Base-by-base conservation (phyloP, 1,140 invertebrate genomes). In the Charaxes varanes region DNA sequence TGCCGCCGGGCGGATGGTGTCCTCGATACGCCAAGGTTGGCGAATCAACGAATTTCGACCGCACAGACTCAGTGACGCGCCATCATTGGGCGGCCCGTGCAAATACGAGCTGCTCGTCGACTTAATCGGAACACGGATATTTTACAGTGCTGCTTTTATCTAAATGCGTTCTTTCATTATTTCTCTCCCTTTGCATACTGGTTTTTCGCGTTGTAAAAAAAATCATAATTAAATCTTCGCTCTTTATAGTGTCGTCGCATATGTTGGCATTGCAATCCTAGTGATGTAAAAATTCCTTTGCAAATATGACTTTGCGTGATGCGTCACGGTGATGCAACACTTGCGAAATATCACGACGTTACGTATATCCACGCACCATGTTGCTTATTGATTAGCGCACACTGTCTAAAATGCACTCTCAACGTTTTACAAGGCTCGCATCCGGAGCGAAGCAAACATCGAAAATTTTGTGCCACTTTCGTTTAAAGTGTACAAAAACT, bases 1-100 rank as follows among this genome's bases (percentile, higher is more conserved):
- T 61, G 57, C 56, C 62, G 63, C 58, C 59, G 57, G 59, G 51
- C 70, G 66, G 62, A 68, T 70, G 53, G 54, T 63, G 66, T 57
- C 62, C 65, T 65, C 62, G 62, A 64, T 62, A 60, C 49, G 41
- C 63, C 69, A 74, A 73, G 71, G 66, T 73, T 73, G 69, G 68
- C 72, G 63, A 76, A 78, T 72, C 72, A 73, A 66, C 59, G 53
- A 68, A 71, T 62, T 68, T 60, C 64, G 61, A 48, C 32, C 42
- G 47, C 51, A 32, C 57, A 72, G 68, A 74, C 68, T 47, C 57
- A 61, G 41, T 36, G 32, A 34, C 41, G 41, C 41, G 41, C 41
- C 32, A 14, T 16, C 17, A 34, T 21, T 13, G 3, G 11, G 15
- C 15, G 1, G 41, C n/a, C 14, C 13, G 27, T 16, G 8, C 21